Conservation (phyloP, 92 coral and sea anemone species). For the Phymanthus crucifer region DNA sequence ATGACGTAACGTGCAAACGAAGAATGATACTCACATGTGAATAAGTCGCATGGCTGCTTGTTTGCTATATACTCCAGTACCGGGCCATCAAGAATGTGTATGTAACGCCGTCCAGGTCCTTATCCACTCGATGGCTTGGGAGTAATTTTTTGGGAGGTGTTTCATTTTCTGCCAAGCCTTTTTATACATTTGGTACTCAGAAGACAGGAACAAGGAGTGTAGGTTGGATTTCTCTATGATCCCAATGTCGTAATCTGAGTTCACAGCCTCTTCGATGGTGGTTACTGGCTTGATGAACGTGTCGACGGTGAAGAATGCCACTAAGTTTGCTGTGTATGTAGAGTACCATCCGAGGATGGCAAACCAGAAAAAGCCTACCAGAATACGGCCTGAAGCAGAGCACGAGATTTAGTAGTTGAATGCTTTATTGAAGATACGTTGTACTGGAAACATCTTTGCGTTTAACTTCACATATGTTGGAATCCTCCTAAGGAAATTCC, state of each 20-base stretch:
- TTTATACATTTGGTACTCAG: conserved; percentile 33
- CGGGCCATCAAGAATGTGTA: conserved; percentile 65
- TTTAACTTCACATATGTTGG: too few species aligned
- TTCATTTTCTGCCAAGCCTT: not conserved
- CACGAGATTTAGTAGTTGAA: not conserved
- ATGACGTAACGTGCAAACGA: too few species aligned
- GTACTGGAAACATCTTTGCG: too few species aligned
- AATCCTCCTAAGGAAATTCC: too few species aligned
- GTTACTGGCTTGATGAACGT: conserved; percentile 31
- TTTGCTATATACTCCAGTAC: conserved; percentile 36
- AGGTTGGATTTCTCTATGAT: conserved; percentile 15
- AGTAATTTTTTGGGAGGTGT: not conserved
- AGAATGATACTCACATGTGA: conserved; percentile 31
- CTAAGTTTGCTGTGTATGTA: conserved; percentile 68
- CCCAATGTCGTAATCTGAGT: conserved; percentile 38
- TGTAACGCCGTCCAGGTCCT: conserved; percentile 21
- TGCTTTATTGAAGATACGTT: too few species aligned
- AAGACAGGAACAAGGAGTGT: conserved; percentile 25
- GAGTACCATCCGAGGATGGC: conserved; percentile 53
- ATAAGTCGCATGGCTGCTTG: conserved; percentile 60
- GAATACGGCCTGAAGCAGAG: conserved; percentile 40
- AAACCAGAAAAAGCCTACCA: conserved; percentile 65
- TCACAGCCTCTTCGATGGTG: conserved; percentile 37
- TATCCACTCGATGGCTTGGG: conserved; percentile 16
- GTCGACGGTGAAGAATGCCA: conserved; percentile 64